phyloP scores from a whole-genome alignment of 2,797 vertebrate genomes.

The Leptodactylus fallax region DNA sequence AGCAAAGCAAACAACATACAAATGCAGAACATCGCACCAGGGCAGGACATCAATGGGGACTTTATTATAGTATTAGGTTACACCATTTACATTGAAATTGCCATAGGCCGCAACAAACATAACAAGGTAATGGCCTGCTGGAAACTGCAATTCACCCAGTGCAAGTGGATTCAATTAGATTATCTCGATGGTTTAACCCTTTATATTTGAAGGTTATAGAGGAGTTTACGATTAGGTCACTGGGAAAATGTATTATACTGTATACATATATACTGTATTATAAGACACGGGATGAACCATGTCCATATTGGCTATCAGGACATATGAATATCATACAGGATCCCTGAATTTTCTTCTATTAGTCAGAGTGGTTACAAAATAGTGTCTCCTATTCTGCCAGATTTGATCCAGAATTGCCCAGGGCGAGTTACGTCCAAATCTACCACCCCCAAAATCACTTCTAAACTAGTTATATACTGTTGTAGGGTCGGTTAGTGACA shows the following conservation, averaged over 20 bases:
- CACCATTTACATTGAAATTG: slow-evolving; percentile 56
- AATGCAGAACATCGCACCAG: slow-evolving; percentile 1
- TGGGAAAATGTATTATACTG: not conserved
- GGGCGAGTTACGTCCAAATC: too few relatives aligned
- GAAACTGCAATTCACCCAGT: not conserved
- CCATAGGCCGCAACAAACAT: slow-evolving; percentile 10
- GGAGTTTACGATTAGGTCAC: not conserved
- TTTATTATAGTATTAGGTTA: slow-evolving; percentile 49
- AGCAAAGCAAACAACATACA: slow-evolving; percentile 40
- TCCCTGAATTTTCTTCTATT: not conserved
- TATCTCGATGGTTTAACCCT: not conserved
- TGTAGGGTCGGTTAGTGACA: too few relatives aligned
- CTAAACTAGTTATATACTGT: too few relatives aligned
- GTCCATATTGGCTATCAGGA: not conserved
- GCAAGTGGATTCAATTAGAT: slow-evolving; percentile 19
- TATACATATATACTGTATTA: not conserved
- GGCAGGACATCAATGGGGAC: slow-evolving; percentile 27
- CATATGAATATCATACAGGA: not conserved
- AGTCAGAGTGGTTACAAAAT: not conserved
- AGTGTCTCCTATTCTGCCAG: not conserved
- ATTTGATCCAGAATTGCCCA: not conserved
- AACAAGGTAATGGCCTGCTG: slow-evolving; percentile 39
- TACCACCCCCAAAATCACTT: too few relatives aligned
- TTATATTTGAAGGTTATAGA: not conserved
- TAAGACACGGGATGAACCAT: not conserved